A percentile compares a stretch with the other conserved stretches of the same genome.
phyloP scores from a whole-genome alignment of 1,140 invertebrate genomes.

The Lucilia sericata region DNA sequence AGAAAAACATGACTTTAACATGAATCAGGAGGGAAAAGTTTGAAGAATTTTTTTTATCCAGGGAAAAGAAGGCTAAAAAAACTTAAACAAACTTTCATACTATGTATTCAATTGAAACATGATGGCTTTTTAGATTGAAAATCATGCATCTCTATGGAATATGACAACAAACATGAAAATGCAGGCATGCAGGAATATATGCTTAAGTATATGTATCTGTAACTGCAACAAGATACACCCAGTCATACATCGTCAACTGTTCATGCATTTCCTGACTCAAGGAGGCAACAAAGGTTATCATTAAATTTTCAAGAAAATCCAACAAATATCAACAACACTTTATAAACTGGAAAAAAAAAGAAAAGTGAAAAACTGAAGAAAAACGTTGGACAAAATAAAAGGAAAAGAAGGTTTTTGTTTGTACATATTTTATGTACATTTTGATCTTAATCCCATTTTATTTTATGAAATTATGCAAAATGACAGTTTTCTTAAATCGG shows the following conservation, averaged over 20 bases:
- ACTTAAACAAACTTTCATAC: neutral
- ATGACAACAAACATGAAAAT: neutral
- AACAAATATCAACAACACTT: neutral
- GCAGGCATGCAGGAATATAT: neutral
- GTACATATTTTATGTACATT: neutral
- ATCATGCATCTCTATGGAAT: conserved; percentile 18
- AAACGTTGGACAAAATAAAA: neutral
- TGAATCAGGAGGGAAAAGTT: neutral
- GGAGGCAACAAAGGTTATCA: neutral
- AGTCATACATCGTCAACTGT: no score
- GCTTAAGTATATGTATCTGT: neutral
- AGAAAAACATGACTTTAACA: conserved; percentile 23
- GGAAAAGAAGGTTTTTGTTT: neutral
- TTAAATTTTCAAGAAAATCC: neutral
- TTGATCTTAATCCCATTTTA: neutral
- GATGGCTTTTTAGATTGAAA: neutral
- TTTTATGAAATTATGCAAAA: conserved; percentile 8
- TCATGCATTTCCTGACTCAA: neutral
- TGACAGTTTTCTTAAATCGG: neutral
- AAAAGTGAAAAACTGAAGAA: neutral
- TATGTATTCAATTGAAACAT: conserved; percentile 2
- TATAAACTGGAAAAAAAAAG: neutral
- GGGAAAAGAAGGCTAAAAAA: neutral
- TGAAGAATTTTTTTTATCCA: neutral
- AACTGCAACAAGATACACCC: no score